Evolutionary conservation across 2,113 vertebrate genomes (phyloP).

Genomic region (Poeciliopsis retropinna): DNA sequence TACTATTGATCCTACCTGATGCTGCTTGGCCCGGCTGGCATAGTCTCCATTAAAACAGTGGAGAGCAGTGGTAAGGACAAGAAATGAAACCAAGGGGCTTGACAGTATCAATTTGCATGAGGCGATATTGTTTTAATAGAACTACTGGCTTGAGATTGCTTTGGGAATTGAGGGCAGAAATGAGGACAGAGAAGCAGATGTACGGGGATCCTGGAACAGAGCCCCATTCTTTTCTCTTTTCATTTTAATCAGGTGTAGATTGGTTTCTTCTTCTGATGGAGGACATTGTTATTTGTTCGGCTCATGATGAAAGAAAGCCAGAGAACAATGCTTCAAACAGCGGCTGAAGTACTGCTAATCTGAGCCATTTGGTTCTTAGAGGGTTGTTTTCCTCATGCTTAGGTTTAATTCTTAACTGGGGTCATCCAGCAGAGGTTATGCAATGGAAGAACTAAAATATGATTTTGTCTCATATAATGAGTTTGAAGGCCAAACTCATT

Average conservation of each 20-base stretch:
- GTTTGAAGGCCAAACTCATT: too few species aligned
- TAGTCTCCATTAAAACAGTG: conserved; percentile 45
- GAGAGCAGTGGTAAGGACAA: conserved; percentile 37
- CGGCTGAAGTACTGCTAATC: conserved; percentile 11
- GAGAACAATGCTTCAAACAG: conserved; percentile 16
- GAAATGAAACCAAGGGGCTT: conserved; percentile 66
- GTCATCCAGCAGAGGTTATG: background rate
- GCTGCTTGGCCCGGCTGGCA: conserved; percentile 26
- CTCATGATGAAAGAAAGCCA: conserved; percentile 36
- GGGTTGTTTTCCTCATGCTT: background rate
- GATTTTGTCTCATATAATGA: background rate
- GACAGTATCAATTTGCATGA: conserved; percentile 74
- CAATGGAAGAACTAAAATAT: background rate
- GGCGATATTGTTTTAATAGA: conserved; percentile 73
- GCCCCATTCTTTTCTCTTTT: conserved; percentile 15
- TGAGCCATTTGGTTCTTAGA: background rate
- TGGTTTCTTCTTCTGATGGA: conserved; percentile 48
- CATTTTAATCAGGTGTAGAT: conserved; percentile 46
- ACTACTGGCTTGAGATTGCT: conserved; percentile 71
- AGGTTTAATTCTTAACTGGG: background rate
- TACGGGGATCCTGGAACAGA: conserved; percentile 50
- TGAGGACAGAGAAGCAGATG: conserved; percentile 59
- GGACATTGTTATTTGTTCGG: conserved; percentile 52
- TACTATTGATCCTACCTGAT: conserved; percentile 52
- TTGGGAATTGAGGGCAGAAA: conserved; percentile 72